phyloP scores from a whole-genome alignment of 2,888 invertebrate species.

The Bombylius discolor region DNA sequence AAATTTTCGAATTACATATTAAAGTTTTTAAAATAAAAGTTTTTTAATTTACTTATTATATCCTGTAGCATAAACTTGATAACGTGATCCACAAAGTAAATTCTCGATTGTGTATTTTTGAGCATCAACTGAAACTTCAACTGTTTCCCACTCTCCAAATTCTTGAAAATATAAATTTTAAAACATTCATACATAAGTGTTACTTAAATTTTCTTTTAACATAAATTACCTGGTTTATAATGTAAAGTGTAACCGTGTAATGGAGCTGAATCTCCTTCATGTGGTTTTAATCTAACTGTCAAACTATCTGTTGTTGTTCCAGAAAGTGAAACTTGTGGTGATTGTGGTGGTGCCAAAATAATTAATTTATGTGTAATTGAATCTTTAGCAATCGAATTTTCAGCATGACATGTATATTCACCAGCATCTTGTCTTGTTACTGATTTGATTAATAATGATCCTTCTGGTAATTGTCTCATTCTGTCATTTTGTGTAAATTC shows the following conservation, averaged over 20 bases:
- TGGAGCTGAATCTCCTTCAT: constrained; percentile 70
- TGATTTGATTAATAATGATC: constrained; percentile 79
- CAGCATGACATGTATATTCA: constrained; percentile 86
- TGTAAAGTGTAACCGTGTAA: constrained; percentile 84
- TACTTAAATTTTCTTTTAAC: not conserved
- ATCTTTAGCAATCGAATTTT: constrained; percentile 85
- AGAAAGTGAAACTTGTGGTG: constrained; percentile 58
- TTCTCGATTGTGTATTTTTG: constrained; percentile 77
- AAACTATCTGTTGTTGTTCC: constrained; percentile 64
- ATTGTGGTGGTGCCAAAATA: constrained; percentile 64
- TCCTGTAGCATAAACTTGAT: constrained; percentile 85
- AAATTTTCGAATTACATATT: no score
- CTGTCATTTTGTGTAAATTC: constrained; percentile 69
- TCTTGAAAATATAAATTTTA: constrained; percentile 36
- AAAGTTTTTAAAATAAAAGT: no score
- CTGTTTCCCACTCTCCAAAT: constrained; percentile 87
- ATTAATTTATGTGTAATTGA: constrained; percentile 80
- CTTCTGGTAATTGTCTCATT: constrained; percentile 74
- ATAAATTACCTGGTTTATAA: constrained; percentile 55
- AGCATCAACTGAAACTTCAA: constrained; percentile 62
- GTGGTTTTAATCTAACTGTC: constrained; percentile 57
- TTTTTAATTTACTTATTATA: constrained; percentile 64
- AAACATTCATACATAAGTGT: not conserved
- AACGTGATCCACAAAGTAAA: constrained; percentile 82
- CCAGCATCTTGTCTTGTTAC: constrained; percentile 84